Base-by-base conservation (phyloP, 2,888 invertebrate species). In the Caenorhabditis wallacei region DNA sequence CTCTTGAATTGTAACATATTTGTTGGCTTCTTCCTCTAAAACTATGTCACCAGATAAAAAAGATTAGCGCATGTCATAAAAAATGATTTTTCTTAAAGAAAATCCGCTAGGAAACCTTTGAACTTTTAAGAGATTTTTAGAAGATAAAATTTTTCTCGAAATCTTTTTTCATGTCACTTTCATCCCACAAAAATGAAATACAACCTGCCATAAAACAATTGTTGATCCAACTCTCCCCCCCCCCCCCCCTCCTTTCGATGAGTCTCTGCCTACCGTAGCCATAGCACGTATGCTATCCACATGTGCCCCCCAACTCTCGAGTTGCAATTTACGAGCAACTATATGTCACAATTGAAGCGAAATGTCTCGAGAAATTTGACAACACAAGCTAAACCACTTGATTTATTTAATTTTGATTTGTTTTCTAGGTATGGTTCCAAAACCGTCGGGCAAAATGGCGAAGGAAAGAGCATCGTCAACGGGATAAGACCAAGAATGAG, bases 341-440 rank as follows among this genome's bases (percentile, higher is more conserved):
- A 66, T 71, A 59, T 81, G 75, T 76, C 81, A 76, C 81, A 76
- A 74, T 71, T 72, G 76, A 75, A 57, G 71, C 59, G 48, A 68
- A 51, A 40, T 24, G 40, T 10, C 18, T 26, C 40, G 37, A 54
- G 35, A 35, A 22, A 57, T 59, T 18, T 56, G 18, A 40, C 64
- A 68, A 69, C 7, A 37, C 35, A 30, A 18, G 18, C 2, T 48
- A 43, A 43, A 43, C 13, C 16, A 10, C n/a, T 24, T 24, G 30
- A 37, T 4, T 37, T 24, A 26, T 56, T 54, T 13, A n/a, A 37
- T n/a, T n/a, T n/a, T n/a, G n/a, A n/a, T n/a, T n/a, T 35, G 30
- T 66, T 79, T 87, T 13, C 66, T 11, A 89, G 89, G 88, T 89
- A 30, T 89, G 89, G 89, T 89, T 89, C 64, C 89, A 89, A 80